A percentile compares a stretch with the other conserved stretches of the same genome.
These are phyloP conservation scores for Sorex araneus DNA, from an alignment of 2,113 vertebrate species.

Conservation along the genomic window DNA sequence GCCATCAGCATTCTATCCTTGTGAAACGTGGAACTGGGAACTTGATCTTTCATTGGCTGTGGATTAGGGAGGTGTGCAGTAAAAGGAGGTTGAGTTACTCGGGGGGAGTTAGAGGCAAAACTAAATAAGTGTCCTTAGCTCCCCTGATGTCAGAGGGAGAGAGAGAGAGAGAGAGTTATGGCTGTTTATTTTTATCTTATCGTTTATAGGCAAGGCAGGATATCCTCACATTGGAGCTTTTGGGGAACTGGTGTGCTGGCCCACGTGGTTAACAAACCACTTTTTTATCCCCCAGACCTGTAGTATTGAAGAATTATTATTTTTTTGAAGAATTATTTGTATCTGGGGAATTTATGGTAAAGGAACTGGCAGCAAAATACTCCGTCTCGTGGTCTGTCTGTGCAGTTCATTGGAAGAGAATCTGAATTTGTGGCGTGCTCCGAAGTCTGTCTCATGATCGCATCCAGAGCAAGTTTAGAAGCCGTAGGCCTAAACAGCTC, in stretches of 20 bases:
- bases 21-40: slow-evolving; percentile 19
- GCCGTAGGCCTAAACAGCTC: slow-evolving; percentile 76
- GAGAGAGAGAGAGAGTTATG: not conserved
- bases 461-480: slow-evolving; percentile 60
- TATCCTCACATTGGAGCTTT: fast-evolving
- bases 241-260: slow-evolving; percentile 52
- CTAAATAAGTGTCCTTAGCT: slow-evolving; percentile 68
- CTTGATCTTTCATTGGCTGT: slow-evolving; percentile 78
- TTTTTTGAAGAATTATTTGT: slow-evolving; percentile 46
- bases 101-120: slow-evolving; percentile 67
- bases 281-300: slow-evolving; percentile 40
- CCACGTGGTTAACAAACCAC: not conserved
- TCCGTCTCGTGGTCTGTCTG: slow-evolving; percentile 54
- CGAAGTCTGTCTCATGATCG: slow-evolving; percentile 74
- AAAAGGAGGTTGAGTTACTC: slow-evolving; percentile 73
- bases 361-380: slow-evolving; percentile 62
- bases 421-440: slow-evolving; percentile 41
- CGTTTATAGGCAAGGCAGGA: slow-evolving; percentile 49
- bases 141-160: slow-evolving; percentile 48
- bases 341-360: slow-evolving; percentile 72
- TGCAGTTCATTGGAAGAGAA: slow-evolving; percentile 48
- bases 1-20: not conserved
- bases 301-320: slow-evolving; percentile 43
- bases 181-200: slow-evolving; percentile 44
- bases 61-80: slow-evolving; percentile 73